These are phyloP conservation scores for Acrossocheilus fasciatus DNA, from an alignment of 2,797 vertebrate genomes.

Conservation along the genomic window DNA sequence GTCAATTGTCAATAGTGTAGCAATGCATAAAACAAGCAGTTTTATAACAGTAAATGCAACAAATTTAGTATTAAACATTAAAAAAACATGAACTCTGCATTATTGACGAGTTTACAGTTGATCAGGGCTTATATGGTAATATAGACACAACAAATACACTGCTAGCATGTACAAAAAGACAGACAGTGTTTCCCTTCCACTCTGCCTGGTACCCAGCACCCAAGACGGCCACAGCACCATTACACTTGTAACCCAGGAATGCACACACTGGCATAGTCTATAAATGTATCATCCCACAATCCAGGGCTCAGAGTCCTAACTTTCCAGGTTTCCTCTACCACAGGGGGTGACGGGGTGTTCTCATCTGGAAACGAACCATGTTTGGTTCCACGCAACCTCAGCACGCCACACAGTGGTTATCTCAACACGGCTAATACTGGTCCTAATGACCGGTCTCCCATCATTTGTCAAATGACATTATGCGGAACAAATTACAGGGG, in stretches of 20 bases:
- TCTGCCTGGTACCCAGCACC: conserved; percentile 47
- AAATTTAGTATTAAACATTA: background rate
- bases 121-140: background rate
- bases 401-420: conserved; percentile 64
- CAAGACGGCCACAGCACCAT: conserved; percentile 72
- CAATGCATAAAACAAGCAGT: background rate
- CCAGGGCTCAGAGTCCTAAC: conserved; percentile 70
- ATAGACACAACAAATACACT: conserved; percentile 15
- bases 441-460: conserved; percentile 69
- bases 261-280: conserved; percentile 77
- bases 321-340: conserved; percentile 70
- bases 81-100: background rate
- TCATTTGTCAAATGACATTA: conserved; percentile 66
- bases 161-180: conserved; percentile 15
- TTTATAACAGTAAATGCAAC: background rate
- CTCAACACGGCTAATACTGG: conserved; percentile 69
- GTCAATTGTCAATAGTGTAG: background rate
- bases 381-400: conserved; percentile 65
- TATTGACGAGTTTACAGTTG: background rate
- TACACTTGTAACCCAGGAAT: conserved; percentile 77
- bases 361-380: conserved; percentile 70
- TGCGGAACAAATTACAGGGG: conserved; percentile 63
- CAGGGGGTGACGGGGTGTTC: conserved; percentile 64
- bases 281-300: conserved; percentile 79
- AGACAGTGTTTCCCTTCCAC: background rate